Conservation (phyloP, 2,113 vertebrate genomes). For the Pygathrix nemaeus region DNA sequence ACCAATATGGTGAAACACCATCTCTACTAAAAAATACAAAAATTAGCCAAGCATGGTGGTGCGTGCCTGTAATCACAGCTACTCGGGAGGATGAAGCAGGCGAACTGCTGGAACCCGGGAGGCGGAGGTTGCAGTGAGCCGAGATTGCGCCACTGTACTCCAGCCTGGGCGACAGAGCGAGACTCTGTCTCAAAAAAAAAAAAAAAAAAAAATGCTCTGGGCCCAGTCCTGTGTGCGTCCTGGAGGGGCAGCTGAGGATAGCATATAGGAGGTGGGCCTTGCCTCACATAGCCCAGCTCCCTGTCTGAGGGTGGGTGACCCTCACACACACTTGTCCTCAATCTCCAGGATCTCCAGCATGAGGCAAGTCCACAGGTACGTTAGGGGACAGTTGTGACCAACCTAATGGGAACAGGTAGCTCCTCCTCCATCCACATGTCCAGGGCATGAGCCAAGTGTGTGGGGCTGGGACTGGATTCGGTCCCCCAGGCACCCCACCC, state of each 20-base stretch:
- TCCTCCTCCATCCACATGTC: not conserved
- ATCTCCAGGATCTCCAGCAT: not conserved
- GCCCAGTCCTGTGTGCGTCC: not conserved
- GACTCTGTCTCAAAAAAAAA: no score
- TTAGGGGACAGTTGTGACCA: not conserved
- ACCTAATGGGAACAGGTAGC: not conserved
- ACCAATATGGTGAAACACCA: no score
- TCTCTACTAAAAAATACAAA: no score
- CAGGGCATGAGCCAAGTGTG: not conserved
- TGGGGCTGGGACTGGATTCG: not conserved
- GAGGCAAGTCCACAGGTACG: not conserved
- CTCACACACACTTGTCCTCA: fast-evolving
- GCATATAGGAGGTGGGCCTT: not conserved
- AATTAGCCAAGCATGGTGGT: no score
- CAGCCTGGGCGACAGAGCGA: no score
- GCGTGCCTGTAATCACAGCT: no score
- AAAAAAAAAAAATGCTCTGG: not conserved
- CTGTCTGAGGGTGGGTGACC: no score
- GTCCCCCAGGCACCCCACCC: not conserved
- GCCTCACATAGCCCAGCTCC: fast-evolving
- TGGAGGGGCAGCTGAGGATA: not conserved
- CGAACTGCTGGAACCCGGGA: no score
- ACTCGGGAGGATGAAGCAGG: no score
- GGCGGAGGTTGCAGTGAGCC: no score
- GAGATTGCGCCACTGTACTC: no score